Percentiles rank a stretch among this genome's conserved stretches.
phyloP scores from a whole-genome alignment of 2,888 invertebrate genomes.

The Tricholauxania praeusta region DNA sequence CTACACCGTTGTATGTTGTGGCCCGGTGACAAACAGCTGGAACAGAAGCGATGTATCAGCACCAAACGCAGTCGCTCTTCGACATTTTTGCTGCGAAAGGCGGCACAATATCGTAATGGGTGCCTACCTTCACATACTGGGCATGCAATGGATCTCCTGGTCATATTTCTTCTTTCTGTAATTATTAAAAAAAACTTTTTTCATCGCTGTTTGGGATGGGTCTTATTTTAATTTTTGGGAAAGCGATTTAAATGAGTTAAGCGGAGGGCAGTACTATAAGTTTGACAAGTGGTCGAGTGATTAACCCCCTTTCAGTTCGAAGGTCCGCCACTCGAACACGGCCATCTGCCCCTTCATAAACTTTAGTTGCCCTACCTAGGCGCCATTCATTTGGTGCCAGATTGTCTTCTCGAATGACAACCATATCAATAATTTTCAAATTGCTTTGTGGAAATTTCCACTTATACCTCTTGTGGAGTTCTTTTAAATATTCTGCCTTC shows the following conservation, averaged over 20 bases:
- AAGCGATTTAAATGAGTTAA: not conserved
- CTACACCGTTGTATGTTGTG: too few relatives aligned
- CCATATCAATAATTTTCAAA: slow-evolving; percentile 23
- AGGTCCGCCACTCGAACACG: not conserved
- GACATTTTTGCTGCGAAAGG: too few relatives aligned
- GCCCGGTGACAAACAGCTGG: too few relatives aligned
- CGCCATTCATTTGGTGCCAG: slow-evolving; percentile 2
- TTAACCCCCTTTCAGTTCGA: not conserved
- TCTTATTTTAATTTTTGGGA: not conserved
- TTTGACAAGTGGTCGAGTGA: not conserved
- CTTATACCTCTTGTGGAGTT: slow-evolving; percentile 38
- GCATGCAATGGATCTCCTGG: too few relatives aligned
- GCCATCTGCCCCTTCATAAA: not conserved
- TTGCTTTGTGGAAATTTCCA: slow-evolving; percentile 34
- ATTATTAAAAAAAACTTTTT: too few relatives aligned
- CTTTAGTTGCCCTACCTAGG: not conserved
- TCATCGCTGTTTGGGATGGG: too few relatives aligned
- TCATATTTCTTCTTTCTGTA: too few relatives aligned
- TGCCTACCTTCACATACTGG: too few relatives aligned
- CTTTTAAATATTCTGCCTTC: slow-evolving; percentile 41
- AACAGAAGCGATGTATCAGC: too few relatives aligned
- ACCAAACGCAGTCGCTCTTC: too few relatives aligned
- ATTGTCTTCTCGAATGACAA: not conserved
- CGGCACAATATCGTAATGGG: too few relatives aligned
- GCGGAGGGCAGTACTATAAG: not conserved